A percentile compares a stretch with the other conserved stretches of the same genome.
Conservation (phyloP, 2,113 vertebrate genomes). For the Corynorhinus townsendii region DNA sequence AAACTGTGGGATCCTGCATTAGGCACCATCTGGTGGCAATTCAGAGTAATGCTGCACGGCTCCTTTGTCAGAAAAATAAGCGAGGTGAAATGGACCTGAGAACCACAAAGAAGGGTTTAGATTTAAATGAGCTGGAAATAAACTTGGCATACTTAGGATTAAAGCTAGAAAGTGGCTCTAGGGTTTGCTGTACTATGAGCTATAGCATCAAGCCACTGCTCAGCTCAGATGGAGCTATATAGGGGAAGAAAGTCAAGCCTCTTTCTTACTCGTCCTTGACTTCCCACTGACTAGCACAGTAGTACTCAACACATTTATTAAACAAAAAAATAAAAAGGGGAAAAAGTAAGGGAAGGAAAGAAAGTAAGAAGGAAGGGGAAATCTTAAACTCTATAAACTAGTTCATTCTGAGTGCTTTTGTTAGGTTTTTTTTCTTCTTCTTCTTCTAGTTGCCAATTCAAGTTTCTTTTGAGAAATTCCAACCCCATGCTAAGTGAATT, state of each 20-base stretch:
- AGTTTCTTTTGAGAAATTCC: conserved; percentile 21
- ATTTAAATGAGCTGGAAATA: neutral
- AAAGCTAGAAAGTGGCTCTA: neutral
- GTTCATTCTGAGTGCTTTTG: neutral
- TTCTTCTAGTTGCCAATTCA: neutral
- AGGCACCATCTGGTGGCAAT: conserved; percentile 46
- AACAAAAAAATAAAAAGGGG: neutral
- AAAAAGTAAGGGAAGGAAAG: neutral
- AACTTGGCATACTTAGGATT: too few species aligned
- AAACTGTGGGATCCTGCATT: neutral
- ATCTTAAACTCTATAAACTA: neutral
- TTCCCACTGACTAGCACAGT: neutral
- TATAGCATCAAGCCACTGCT: neutral
- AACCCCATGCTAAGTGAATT: neutral
- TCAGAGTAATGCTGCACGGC: neutral
- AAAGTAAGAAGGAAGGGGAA: neutral
- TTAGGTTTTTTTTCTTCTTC: neutral
- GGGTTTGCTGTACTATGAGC: neutral
- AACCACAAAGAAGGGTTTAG: neutral
- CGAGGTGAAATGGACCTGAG: neutral
- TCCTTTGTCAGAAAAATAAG: neutral
- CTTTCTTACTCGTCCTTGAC: neutral
- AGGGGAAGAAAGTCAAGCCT: neutral
- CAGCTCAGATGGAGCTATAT: neutral
- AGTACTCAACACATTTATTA: neutral